Conservation (phyloP, 2,113 vertebrate genomes). For the Pygoscelis adeliae region DNA sequence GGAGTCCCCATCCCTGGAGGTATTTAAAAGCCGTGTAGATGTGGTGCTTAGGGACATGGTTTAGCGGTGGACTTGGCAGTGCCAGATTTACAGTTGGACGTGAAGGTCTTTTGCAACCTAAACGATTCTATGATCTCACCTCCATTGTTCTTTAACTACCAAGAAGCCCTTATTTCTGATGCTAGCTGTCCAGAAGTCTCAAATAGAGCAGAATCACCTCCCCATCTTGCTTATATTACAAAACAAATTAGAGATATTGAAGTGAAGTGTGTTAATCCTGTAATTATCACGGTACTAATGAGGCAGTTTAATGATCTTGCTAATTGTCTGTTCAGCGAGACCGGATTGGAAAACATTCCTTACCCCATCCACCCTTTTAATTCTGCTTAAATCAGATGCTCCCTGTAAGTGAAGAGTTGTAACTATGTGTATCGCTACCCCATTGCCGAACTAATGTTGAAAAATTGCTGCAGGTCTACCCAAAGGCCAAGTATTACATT, state of each 20-base stretch:
- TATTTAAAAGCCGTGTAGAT: too few species aligned
- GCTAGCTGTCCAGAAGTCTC: neutral
- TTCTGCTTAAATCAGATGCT: conserved; percentile 35
- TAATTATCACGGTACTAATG: conserved; percentile 65
- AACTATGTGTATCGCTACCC: neutral
- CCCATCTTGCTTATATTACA: conserved; percentile 28
- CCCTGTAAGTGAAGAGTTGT: neutral
- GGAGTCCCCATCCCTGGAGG: too few species aligned
- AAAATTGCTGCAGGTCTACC: conserved; percentile 31
- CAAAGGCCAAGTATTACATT: neutral
- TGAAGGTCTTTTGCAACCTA: too few species aligned
- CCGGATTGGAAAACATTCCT: conserved; percentile 25
- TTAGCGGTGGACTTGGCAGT: too few species aligned
- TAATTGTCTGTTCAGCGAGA: conserved; percentile 49
- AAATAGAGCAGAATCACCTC: neutral
- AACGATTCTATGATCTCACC: neutral
- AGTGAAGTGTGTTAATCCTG: conserved; percentile 52
- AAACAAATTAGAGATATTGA: conserved; percentile 59
- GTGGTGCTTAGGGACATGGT: too few species aligned
- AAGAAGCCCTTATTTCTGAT: neutral
- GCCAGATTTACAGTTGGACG: too few species aligned
- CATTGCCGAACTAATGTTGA: neutral
- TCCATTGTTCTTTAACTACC: neutral
- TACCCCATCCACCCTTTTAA: conserved; percentile 13
- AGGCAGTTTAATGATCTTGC: conserved; percentile 63